Conservation (phyloP, 2,888 invertebrate genomes). For the Vannuccia rotundouncinata region DNA sequence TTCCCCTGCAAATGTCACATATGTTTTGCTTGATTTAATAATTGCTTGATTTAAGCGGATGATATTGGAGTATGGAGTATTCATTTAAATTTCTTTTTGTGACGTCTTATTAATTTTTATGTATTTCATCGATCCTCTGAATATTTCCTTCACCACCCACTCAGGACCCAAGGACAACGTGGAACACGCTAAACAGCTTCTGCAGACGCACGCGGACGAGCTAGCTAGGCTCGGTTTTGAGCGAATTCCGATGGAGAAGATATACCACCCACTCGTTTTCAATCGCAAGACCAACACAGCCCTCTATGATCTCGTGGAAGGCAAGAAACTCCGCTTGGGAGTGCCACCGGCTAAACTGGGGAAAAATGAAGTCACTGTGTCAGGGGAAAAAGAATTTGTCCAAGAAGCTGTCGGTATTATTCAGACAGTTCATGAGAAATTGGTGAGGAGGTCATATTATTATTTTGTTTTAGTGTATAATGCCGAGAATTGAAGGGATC, state of each 20-base stretch:
- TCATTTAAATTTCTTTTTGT: no score
- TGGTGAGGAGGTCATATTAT: no score
- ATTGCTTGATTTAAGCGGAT: no score
- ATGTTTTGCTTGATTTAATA: no score
- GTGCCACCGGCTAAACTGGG: not conserved
- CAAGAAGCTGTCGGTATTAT: slow-evolving; percentile 1
- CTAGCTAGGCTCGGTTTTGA: not conserved
- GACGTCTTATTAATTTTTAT: no score
- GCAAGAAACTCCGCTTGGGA: not conserved
- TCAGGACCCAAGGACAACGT: slow-evolving; percentile 28
- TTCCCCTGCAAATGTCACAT: no score
- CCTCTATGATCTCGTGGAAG: slow-evolving; percentile 8
- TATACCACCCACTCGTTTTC: slow-evolving; percentile 25
- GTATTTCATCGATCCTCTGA: no score
- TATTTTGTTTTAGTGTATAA: no score
- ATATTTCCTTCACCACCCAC: no score
- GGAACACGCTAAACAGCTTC: slow-evolving; percentile 27
- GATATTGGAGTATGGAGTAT: no score
- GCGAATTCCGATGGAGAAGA: not conserved
- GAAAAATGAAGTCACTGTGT: slow-evolving; percentile 28
- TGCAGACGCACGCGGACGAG: slow-evolving; percentile 12
- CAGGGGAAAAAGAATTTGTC: slow-evolving; percentile 19
- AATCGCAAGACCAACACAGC: not conserved
- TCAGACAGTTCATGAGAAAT: not conserved
- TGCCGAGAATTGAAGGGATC: no score